Evolutionary conservation across 2,888 invertebrate species (phyloP), one percentile per base, ranked within the genome.

Genomic region (Tetrapedia diversipes): DNA sequence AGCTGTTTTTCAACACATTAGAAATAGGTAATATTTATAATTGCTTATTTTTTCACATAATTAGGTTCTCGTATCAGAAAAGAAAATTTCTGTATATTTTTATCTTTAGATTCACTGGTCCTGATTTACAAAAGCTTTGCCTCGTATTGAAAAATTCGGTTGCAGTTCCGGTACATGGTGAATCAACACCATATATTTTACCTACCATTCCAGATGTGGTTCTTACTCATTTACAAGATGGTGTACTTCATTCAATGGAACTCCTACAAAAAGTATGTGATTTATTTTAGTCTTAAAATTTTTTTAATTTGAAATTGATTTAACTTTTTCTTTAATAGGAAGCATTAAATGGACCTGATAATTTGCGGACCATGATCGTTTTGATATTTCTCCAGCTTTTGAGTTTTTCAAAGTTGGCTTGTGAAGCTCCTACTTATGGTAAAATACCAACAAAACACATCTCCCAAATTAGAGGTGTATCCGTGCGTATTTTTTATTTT

Each of bases 1-100:
- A 4, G 96, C 96, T 72, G 95, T 99, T 74, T 99, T 98, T 93
- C 97, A 96, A 83, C 97, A 98, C 88, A 96, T 98, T 86, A 94
- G 95, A 89, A 92, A 94, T 73, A 95, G 95, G 95, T 96, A 82
- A n/a, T 91, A 34, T 47, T 29, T 14, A 29, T 19, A 27, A 6
- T 22, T 68, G 22, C n/a, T 72, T 29, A 92, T 19, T 11, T n/a
- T 47, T 41, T 11, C 1, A 92, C 39, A 90, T 94, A 94, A 94
- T 86, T 92, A 92, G 45, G 92, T 93, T 82, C 92, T 94, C 51
- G 92, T 92, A 86, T 84, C 89, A 41, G 90, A 92, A 89, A 92
- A 74, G 10, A 53, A 61, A 14, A 27, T 11, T 54, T 32, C 19
- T 59, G 63, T 68, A 43, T 66, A 6, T 32, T 19, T 14, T 34